phyloP scores from a whole-genome alignment of 2,113 vertebrate genomes.

The Syngnathus floridae region DNA sequence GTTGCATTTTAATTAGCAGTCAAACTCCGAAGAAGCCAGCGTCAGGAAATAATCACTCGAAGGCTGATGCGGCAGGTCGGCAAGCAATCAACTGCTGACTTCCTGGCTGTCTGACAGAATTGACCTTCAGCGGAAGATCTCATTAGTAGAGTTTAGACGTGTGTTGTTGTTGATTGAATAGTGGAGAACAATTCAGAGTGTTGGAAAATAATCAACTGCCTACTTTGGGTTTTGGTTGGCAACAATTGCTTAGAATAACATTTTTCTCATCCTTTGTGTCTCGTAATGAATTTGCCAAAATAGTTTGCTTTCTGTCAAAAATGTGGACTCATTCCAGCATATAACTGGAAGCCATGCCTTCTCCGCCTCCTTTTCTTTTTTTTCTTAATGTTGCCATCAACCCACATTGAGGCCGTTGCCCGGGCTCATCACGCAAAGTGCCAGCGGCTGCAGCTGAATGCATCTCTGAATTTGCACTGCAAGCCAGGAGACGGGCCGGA shows the following conservation, averaged over 20 bases:
- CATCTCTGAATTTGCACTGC: conserved; percentile 40
- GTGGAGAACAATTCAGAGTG: neutral
- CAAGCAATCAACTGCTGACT: conserved; percentile 27
- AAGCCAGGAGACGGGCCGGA: conserved; percentile 35
- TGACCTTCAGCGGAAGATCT: conserved; percentile 28
- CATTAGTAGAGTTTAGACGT: conserved; percentile 28
- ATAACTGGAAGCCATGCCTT: conserved; percentile 9
- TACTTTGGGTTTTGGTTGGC: too few species aligned
- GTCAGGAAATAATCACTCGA: conserved; percentile 39
- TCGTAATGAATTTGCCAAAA: conserved; percentile 45
- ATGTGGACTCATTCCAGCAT: conserved; percentile 8
- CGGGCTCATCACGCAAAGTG: conserved; percentile 54
- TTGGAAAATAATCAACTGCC: neutral
- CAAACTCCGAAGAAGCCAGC: conserved; percentile 12
- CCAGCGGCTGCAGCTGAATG: conserved; percentile 49
- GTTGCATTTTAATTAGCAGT: conserved; percentile 35
- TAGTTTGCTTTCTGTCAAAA: conserved; percentile 20
- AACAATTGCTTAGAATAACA: too few species aligned
- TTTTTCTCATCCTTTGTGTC: conserved; percentile 10
- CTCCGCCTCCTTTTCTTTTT: neutral
- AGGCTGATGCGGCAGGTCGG: conserved; percentile 33
- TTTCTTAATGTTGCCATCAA: conserved; percentile 41
- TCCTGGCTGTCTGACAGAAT: conserved; percentile 39
- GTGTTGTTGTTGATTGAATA: conserved; percentile 20
- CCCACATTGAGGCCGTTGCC: conserved; percentile 45